These are phyloP conservation scores for Sesia bembeciformis DNA, from an alignment of 2,888 invertebrate species.

Conservation along the genomic window DNA sequence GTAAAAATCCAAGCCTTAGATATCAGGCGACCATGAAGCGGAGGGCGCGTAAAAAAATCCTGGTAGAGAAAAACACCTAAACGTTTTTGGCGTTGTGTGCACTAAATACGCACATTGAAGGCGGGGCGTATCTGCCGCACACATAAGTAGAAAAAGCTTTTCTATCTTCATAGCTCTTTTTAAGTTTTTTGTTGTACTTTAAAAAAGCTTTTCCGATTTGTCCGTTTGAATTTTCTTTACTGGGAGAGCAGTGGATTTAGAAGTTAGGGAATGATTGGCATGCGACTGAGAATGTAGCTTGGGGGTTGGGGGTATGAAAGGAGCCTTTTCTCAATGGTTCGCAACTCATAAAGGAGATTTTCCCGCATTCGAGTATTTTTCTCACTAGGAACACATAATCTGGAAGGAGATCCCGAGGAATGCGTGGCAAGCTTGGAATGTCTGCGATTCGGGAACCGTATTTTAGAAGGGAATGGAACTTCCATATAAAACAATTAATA, in stretches of 20 bases:
- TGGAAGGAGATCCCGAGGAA: conserved; percentile 25
- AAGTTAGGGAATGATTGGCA: conserved; percentile 42
- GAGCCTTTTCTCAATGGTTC: conserved; percentile 12
- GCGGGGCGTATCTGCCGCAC: conserved; percentile 9
- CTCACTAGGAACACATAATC: conserved; percentile 45
- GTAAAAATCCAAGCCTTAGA: conserved; percentile 38
- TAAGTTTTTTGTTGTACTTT: conserved; percentile 48
- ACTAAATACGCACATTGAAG: too few species aligned
- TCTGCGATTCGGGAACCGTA: neutral
- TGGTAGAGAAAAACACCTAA: too few species aligned
- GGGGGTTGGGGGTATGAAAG: conserved; percentile 14
- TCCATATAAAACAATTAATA: too few species aligned
- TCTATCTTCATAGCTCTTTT: conserved; percentile 21
- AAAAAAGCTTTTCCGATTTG: conserved; percentile 64
- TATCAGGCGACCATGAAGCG: conserved; percentile 32
- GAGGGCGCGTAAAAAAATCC: conserved; percentile 8
- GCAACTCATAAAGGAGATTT: conserved; percentile 59
- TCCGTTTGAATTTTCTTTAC: conserved; percentile 65
- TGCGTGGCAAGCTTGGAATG: conserved; percentile 26
- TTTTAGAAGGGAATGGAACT: too few species aligned
- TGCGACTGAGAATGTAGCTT: conserved; percentile 22
- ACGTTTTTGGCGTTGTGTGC: too few species aligned
- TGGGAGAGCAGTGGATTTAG: conserved; percentile 36
- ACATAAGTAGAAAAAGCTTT: conserved; percentile 20
- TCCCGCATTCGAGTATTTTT: conserved; percentile 72